Evolutionary conservation across 2,113 vertebrate species (phyloP), one percentile per base, ranked within the genome.

Genomic region (Steatornis caripensis): DNA sequence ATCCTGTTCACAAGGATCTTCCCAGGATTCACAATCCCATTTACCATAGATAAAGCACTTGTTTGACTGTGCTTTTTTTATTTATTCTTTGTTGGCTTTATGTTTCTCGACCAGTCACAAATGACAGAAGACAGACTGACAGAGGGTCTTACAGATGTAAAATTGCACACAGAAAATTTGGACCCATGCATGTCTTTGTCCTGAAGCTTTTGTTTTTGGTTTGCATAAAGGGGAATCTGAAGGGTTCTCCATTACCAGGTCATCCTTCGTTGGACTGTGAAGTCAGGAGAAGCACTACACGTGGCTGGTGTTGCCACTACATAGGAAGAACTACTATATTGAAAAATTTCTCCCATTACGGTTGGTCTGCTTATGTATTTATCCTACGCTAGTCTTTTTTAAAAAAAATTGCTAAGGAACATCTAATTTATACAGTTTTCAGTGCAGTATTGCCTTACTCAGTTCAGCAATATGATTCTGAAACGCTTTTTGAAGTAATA

Each of bases 51-150:
- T 76, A 94, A 95, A 94, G 69, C 51, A 53, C 43, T 89, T 93
- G 77, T 94, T 87, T 93, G 75, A 96, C 62, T 89, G 55, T 75
- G 53, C 19, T 41, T 76, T 41, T 76, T 66, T 84, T 81, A 92
- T 90, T 96, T 86, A 77, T 85, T 91, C 61, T 88, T 75, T 70
- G 45, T 69, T 81, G 69, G 36, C 74, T 97, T 75, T 93, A 43
- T 30, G 48, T 24, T 55, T 96, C 69, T 75, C 82, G 84, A 60
- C 29, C 64, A 78, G 68, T 72, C 66, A 60, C 36, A 76, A 93
- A 71, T 75, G 78, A 93, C 69, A 89, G 75, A 92, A 93, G 69
- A 61, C 79, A 95, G 83, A 72, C 60, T 60, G 84, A 81, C 82
- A 75, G 54, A 65, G 70, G 8, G 15, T 54, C 76, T 84, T 84